Conservation (phyloP, 1,140 invertebrate species). For the Lerema accius region DNA sequence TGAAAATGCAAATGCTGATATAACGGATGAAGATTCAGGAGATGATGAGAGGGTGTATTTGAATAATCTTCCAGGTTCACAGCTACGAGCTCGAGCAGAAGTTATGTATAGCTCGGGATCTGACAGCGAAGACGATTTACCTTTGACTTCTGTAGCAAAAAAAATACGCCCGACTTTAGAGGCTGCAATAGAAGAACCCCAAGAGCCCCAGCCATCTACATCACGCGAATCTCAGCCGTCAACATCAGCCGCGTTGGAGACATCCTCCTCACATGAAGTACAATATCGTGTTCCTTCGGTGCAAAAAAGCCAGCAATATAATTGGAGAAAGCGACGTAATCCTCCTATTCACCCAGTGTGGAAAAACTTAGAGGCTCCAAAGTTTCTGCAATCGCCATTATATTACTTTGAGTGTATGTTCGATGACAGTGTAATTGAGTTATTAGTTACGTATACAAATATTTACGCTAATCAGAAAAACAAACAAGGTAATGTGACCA, state of each 20-base stretch:
- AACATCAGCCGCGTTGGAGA: not conserved
- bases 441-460: too few species aligned
- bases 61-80: not conserved
- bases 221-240: not conserved
- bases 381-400: too few species aligned
- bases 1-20: not conserved
- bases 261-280: not conserved
- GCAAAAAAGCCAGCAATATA: not conserved
- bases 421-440: too few species aligned
- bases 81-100: not conserved
- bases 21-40: not conserved
- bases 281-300: not conserved
- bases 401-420: too few species aligned
- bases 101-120: not conserved
- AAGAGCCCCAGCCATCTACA: not conserved
- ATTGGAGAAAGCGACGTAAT: too few species aligned
- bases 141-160: not conserved
- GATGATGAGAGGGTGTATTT: not conserved
- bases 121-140: not conserved
- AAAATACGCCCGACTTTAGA: not conserved
- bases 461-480: too few species aligned
- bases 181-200: not conserved
- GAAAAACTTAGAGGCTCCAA: too few species aligned
- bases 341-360: too few species aligned
- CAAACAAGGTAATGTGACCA: slow-evolving; percentile 1